A percentile compares a stretch with the other conserved stretches of the same genome.
phyloP scores from a whole-genome alignment of 2,797 vertebrate species.

The Falco cherrug region DNA sequence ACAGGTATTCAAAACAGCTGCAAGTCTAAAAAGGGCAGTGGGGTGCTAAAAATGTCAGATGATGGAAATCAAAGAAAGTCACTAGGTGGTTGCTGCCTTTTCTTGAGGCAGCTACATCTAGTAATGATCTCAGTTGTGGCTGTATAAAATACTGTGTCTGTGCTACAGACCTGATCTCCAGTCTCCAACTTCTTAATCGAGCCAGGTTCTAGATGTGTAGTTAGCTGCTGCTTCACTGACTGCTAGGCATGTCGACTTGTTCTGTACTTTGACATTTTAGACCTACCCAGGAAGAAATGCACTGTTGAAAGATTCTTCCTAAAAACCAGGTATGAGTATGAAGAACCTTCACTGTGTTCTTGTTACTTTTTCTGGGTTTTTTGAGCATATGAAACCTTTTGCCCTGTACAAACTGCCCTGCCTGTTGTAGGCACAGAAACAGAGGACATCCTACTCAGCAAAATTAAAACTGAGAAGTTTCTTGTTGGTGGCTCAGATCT shows the following conservation, averaged over 20 bases:
- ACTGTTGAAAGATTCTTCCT: neutral
- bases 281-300: neutral
- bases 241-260: fast-evolving
- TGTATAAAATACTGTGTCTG: neutral
- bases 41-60: neutral
- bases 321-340: neutral
- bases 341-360: neutral
- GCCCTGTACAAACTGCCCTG: neutral
- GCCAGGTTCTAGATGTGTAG: fast-evolving
- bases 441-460: neutral
- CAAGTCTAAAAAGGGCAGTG: neutral
- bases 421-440: neutral
- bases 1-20: neutral
- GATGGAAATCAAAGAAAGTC: neutral
- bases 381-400: neutral
- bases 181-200: neutral
- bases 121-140: neutral
- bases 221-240: neutral
- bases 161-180: neutral
- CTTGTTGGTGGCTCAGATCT: neutral
- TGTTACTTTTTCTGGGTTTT: neutral
- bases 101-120: neutral
- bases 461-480: neutral
- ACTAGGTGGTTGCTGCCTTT: neutral
- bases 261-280: neutral